Percentiles rank a stretch among this genome's conserved stretches.
These are phyloP conservation scores for Gyps fulvus DNA, from an alignment of 2,113 vertebrate species.

Conservation along the genomic window DNA sequence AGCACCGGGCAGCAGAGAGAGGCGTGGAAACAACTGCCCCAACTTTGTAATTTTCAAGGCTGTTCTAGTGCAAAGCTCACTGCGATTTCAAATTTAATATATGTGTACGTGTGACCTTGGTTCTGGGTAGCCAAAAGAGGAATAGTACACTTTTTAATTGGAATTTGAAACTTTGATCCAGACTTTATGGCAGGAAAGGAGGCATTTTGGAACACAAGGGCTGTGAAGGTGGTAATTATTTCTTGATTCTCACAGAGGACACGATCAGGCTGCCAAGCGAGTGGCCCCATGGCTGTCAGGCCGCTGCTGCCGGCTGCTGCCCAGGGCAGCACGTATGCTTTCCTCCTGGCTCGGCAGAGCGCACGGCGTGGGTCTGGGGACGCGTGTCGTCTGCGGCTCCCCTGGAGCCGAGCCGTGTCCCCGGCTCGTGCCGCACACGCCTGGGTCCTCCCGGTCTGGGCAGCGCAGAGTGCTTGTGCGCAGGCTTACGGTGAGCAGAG, in stretches of 20 bases:
- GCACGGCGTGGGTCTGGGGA: not conserved
- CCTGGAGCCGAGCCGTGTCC: not conserved
- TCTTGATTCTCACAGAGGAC: not conserved
- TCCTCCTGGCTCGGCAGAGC: not conserved
- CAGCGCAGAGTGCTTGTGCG: not conserved
- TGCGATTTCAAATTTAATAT: not conserved
- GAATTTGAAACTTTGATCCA: not conserved
- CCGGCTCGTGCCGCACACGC: accelerated
- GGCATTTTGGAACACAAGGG: not conserved
- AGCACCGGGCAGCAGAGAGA: not conserved
- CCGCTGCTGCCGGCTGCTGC: not conserved
- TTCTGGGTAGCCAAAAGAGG: not conserved
- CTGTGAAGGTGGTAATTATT: not conserved
- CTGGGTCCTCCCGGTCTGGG: not conserved
- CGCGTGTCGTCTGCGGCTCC: not conserved
- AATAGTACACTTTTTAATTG: accelerated
- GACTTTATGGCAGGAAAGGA: not conserved
- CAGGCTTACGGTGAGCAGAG: not conserved
- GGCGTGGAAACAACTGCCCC: accelerated
- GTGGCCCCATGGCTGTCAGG: not conserved
- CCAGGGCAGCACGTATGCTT: accelerated
- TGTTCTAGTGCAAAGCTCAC: not conserved
- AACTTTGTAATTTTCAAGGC: not conserved
- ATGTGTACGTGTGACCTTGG: not conserved
- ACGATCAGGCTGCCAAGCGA: accelerated